A percentile compares a stretch with the other conserved stretches of the same genome.
These are phyloP conservation scores for Eupleurogrammus muticus DNA, from an alignment of 2,797 vertebrate genomes.

Conservation along the genomic window DNA sequence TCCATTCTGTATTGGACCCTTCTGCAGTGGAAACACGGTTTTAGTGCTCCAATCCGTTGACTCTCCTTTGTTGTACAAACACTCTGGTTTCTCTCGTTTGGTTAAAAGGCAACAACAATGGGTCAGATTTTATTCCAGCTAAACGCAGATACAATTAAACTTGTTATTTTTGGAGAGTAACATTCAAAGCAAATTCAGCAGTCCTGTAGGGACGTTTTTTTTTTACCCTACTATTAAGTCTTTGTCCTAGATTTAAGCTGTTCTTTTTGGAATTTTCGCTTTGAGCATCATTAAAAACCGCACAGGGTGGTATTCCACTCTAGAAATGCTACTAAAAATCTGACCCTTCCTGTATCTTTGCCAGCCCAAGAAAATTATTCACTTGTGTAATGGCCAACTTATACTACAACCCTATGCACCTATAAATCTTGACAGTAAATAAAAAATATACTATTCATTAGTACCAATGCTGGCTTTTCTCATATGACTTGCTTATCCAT, in stretches of 20 bases:
- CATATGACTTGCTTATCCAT: neutral
- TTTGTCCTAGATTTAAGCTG: neutral
- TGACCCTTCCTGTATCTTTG: neutral
- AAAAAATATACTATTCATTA: neutral
- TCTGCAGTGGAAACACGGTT: no score
- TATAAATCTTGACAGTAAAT: neutral
- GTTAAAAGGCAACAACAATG: neutral
- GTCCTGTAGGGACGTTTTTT: neutral
- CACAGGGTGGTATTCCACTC: neutral
- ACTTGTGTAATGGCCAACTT: neutral
- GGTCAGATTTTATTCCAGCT: slow-evolving; percentile 3
- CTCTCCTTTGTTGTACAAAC: no score
- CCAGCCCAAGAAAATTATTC: neutral
- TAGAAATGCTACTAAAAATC: neutral
- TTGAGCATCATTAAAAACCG: neutral
- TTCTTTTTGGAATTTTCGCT: neutral
- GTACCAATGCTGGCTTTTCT: neutral
- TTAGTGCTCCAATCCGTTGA: no score
- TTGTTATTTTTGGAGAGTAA: neutral
- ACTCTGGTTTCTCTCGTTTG: no score
- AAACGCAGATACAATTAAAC: neutral
- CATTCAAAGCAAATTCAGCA: neutral
- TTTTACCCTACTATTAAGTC: neutral
- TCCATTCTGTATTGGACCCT: no score
- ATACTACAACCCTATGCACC: neutral